Evolutionary conservation across 1,140 invertebrate species (phyloP).

Genomic region (Solen grandis): DNA sequence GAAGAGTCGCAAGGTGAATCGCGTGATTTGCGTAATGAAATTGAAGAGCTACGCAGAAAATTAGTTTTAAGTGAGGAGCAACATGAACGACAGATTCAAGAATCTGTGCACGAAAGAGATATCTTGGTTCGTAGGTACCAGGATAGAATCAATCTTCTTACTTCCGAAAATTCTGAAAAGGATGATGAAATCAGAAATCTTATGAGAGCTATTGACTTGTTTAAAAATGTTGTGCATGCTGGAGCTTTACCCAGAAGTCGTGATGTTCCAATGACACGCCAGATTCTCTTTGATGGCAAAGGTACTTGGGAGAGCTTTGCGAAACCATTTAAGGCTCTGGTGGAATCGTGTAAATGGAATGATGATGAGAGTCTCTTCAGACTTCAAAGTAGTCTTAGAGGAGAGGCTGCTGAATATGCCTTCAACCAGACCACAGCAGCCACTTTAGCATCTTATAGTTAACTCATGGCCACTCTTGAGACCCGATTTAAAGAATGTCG

Average conservation of each 20-base stretch:
- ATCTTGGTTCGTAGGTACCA: constrained; percentile 6
- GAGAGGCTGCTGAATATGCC: constrained; percentile 27
- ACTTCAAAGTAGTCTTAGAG: constrained; percentile 14
- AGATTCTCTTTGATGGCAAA: constrained; percentile 19
- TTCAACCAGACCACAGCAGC: constrained; percentile 23
- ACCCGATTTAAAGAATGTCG: constrained; percentile 3
- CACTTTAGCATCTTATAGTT: not conserved
- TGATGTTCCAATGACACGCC: constrained; percentile 24
- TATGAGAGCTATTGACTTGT: constrained; percentile 5
- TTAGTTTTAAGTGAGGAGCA: constrained; percentile 13
- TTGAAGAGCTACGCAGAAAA: constrained; percentile 10
- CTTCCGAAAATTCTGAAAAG: constrained; percentile 1
- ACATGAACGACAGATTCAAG: not conserved
- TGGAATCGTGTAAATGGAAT: constrained; percentile 10
- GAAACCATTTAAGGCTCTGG: constrained; percentile 14
- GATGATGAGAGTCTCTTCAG: constrained; percentile 9
- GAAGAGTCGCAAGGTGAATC: constrained; percentile 12
- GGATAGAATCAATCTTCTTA: constrained; percentile 13
- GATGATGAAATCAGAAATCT: constrained; percentile 29
- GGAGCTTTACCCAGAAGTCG: not conserved
- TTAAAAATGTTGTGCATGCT: not conserved
- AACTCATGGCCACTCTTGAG: constrained; percentile 7
- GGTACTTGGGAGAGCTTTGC: constrained; percentile 22
- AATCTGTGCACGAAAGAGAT: constrained; percentile 22
- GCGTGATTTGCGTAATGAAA: constrained; percentile 5